Evolutionary conservation across 1,140 invertebrate species (phyloP), one percentile per base, ranked within the genome.

Genomic region (Tribolium madens): DNA sequence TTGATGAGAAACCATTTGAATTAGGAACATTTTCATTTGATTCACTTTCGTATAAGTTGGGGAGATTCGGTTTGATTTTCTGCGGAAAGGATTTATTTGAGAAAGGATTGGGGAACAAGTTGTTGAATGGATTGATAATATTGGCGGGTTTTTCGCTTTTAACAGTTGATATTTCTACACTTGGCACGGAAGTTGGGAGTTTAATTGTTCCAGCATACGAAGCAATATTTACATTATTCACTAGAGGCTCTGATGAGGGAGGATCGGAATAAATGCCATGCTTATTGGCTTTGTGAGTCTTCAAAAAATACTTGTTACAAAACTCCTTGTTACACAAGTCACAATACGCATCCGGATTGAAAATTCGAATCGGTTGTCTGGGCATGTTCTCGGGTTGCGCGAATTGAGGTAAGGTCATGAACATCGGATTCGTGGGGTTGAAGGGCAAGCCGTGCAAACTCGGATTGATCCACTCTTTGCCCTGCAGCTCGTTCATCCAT

Each of bases 231-330:
- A 87, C 87, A 0, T 87, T 86, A 42, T 78, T 80, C 69, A 78
- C 80, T 64, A 47, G 81, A 46, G 73, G 80, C 60, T 86, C 85
- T n/a, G 83, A 77, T 36, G 86, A 85, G 6, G 90, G 89, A 1
- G 87, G 88, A 42, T 92, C 91, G 26, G 90, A 90, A 79, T 94
- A 95, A 70, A 97, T 96, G 6, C 95, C 95, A 83, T 98, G 96
- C 82, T 97, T 97, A 85, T 98, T 98, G 1, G 96, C 96, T 85
- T 96, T 96, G 88, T 98, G 96, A 18, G 97, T 99, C 87, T 99
- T 98, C 2, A 99, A 88, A 86, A 99, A 99, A 87, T 99, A 99
- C 86, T 99, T 99, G 89, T 99, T 99, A 89, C 98, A 99, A 84
- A 98, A 97, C 87, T 99, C 97, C 87, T 99, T 99, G 87, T 99